A percentile compares a stretch with the other conserved stretches of the same genome.
Evolutionary conservation across 1,140 invertebrate species (phyloP).

Genomic region (Nymphalis io): DNA sequence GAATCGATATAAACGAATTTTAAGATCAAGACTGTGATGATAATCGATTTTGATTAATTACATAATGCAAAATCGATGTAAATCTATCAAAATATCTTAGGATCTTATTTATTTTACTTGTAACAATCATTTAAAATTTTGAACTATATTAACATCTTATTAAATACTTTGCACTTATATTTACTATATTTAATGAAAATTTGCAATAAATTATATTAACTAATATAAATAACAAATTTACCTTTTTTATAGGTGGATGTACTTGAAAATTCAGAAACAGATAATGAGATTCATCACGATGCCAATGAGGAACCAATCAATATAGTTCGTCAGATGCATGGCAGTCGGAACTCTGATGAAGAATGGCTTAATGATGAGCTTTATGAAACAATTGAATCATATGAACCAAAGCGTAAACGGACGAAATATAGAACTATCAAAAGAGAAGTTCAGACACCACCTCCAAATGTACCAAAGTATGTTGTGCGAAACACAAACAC

Average conservation of each 20-base stretch:
- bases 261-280: conserved; percentile 55
- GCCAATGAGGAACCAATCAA: conserved; percentile 54
- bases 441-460: conserved; percentile 56
- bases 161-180: background rate
- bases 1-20: background rate
- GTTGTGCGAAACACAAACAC: conserved; percentile 27
- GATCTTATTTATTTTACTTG: background rate
- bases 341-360: conserved; percentile 54
- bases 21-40: background rate
- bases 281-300: conserved; percentile 49
- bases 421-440: conserved; percentile 63
- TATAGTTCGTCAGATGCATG: conserved; percentile 60
- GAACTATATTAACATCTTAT: background rate
- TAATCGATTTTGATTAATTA: background rate
- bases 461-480: conserved; percentile 43
- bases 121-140: background rate
- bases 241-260: conserved; percentile 60
- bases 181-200: background rate
- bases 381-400: conserved; percentile 57
- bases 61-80: background rate
- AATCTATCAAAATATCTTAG: background rate
- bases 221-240: too few species aligned
- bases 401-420: conserved; percentile 57
- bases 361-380: conserved; percentile 73
- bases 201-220: too few species aligned